Evolutionary conservation across 2,888 invertebrate species (phyloP).

Genomic region (Epsilonema sp.): DNA sequence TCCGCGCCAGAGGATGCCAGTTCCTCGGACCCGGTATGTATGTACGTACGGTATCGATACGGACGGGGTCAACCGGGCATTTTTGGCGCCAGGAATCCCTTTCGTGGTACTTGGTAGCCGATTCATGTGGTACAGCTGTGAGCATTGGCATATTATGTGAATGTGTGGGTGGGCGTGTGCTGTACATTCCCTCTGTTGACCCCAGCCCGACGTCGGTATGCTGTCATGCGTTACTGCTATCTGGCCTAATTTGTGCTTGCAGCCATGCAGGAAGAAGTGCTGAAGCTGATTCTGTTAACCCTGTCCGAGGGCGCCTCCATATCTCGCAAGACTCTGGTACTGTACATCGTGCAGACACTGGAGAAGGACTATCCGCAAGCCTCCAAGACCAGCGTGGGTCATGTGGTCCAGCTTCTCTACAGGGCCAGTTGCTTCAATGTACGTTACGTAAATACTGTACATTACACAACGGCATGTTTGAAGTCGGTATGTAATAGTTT

Average conservation of each 20-base stretch:
- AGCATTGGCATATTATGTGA: no score
- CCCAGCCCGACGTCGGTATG: no score
- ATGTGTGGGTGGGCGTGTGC: no score
- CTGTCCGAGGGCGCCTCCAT: conserved; percentile 49
- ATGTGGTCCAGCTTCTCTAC: conserved; percentile 90
- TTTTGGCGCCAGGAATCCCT: no score
- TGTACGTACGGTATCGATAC: neutral
- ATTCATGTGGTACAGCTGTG: no score
- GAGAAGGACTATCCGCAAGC: conserved; percentile 59
- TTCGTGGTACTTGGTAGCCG: no score
- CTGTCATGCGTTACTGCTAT: neutral
- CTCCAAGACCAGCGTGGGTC: conserved; percentile 94
- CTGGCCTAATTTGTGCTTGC: conserved; percentile 11
- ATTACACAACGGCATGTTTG: no score
- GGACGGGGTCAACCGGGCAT: no score
- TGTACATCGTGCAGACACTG: conserved; percentile 91
- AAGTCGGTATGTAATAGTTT: no score
- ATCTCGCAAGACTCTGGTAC: conserved; percentile 47
- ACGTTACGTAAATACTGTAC: no score
- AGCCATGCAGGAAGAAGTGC: conserved; percentile 96
- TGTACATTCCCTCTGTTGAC: no score
- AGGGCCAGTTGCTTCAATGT: conserved; percentile 96
- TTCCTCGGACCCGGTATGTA: conserved; percentile 65
- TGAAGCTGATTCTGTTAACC: conserved; percentile 64
- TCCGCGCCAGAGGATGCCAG: conserved; percentile 84